A percentile compares a stretch with the other conserved stretches of the same genome.
Conservation (phyloP, 2,797 vertebrate genomes). For the Danio kyathit region DNA sequence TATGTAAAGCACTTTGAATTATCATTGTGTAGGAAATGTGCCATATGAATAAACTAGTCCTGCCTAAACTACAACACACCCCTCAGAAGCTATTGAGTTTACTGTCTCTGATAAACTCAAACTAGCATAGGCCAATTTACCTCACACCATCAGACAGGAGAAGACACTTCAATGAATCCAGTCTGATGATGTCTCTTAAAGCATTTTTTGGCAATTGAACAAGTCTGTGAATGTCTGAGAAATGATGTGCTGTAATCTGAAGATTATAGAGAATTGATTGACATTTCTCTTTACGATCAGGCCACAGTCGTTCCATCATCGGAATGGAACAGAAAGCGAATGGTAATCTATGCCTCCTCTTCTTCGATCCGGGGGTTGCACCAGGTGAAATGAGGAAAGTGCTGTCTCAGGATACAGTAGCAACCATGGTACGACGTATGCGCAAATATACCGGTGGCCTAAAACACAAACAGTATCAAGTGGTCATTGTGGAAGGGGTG, state of each 20-base stretch:
- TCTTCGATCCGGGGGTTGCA: slow-evolving; percentile 88
- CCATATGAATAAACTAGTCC: too few species aligned
- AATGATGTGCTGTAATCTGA: too few species aligned
- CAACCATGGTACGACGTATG: slow-evolving; percentile 74
- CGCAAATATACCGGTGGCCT: slow-evolving; percentile 81
- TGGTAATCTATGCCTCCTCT: slow-evolving; percentile 83
- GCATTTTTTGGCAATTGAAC: too few species aligned
- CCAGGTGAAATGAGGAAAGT: slow-evolving; percentile 84
- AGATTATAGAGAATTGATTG: too few species aligned
- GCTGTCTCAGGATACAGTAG: slow-evolving; percentile 74
- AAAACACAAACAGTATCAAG: slow-evolving; percentile 93
- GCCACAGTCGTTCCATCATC: slow-evolving; percentile 90
- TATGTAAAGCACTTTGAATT: too few species aligned
- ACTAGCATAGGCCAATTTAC: not conserved
- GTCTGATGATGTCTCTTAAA: too few species aligned
- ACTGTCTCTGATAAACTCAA: not conserved
- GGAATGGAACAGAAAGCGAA: slow-evolving; percentile 92
- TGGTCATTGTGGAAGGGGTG: slow-evolving; percentile 84
- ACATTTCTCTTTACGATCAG: slow-evolving; percentile 68
- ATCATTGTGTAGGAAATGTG: too few species aligned
- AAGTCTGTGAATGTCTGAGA: too few species aligned
- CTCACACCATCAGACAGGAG: too few species aligned
- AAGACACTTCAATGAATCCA: too few species aligned
- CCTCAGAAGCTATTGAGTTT: not conserved
- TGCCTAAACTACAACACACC: not conserved